Base-by-base conservation (phyloP, 1,140 invertebrate genomes). In the Penaeus chinensis region DNA sequence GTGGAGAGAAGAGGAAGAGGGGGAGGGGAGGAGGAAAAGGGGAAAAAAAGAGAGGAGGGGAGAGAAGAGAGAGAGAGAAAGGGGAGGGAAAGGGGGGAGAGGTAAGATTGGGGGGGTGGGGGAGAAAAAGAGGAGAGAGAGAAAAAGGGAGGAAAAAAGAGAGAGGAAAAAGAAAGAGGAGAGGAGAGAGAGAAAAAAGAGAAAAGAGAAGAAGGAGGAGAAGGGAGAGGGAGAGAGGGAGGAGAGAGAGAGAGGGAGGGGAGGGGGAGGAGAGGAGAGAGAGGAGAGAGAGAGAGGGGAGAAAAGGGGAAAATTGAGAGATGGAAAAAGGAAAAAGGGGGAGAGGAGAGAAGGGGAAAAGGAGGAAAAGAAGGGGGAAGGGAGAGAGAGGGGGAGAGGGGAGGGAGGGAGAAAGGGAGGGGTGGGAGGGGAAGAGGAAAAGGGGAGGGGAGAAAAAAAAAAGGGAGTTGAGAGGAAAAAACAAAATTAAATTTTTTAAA, bases 141-240 rank as follows among this genome's bases (percentile, higher is more conserved):
- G 37, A 42, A 3, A 42, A 3, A 42, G 37, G 4, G 37, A 42
- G 37, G 4, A 3, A 42, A 3, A 42, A 3, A 42, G 37, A 42
- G 37, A 42, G 37, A 42, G 37, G 37, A 42, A 3, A 42, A 3
- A 71, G 32, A 22, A 5, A 22, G n/a, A 42, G 22, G 18, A 54
- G 20, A 80, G 27, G 27, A 20, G n/a, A 61, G 32, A 80, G 27
- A 80, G 78, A 80, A 3, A 80, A 18, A 80, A 54, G 47, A 47
- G 78, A 24, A 18, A 47, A 54, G 11, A 54, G 47, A 54, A 47
- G 54, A 47, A 11, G 11, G 54, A 47, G 54, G 47, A 11, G 47
- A 54, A 47, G 22, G 47, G 54, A 20, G 47, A 24, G 47, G 3
- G 47, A 42, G 47, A 19, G 47, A 13, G 19, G 19, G 11, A 8